Percentiles rank a stretch among this genome's conserved stretches.
Conservation (phyloP, 2,797 vertebrate genomes). For the Cetoscarus ocellatus region DNA sequence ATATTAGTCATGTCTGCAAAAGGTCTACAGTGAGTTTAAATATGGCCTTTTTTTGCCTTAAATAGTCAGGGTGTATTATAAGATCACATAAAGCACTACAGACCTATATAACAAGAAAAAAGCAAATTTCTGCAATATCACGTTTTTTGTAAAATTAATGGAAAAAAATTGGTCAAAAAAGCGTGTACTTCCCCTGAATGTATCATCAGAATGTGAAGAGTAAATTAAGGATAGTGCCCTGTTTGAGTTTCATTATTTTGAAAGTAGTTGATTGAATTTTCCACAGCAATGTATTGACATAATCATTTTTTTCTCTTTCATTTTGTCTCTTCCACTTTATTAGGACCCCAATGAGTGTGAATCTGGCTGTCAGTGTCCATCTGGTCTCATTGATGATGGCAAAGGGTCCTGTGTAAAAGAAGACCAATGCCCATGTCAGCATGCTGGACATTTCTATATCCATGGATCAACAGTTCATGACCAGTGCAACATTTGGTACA, state of each 20-base stretch:
- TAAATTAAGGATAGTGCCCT: no score
- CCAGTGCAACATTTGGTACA: constrained; percentile 93
- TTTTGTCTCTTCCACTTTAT: constrained; percentile 1
- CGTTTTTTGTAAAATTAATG: no score
- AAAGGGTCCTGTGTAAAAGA: constrained; percentile 86
- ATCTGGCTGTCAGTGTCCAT: constrained; percentile 92
- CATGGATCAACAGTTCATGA: constrained; percentile 82
- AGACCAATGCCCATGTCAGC: constrained; percentile 90
- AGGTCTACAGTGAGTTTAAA: no score
- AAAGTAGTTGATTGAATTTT: not conserved
- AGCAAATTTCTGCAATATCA: no score
- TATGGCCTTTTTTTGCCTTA: no score
- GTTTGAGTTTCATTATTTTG: not conserved
- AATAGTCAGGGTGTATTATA: no score
- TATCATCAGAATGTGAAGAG: no score
- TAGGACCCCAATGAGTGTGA: constrained; percentile 84
- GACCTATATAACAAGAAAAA: no score
- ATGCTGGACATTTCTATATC: constrained; percentile 84
- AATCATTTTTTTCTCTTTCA: constrained; percentile 16
- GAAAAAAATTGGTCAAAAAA: no score
- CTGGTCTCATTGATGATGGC: constrained; percentile 86
- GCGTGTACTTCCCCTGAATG: no score
- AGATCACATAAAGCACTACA: no score
- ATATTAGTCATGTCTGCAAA: no score
- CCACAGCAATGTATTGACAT: not conserved